Evolutionary conservation across 2,888 invertebrate species (phyloP).

Genomic region (Atrina japonica): DNA sequence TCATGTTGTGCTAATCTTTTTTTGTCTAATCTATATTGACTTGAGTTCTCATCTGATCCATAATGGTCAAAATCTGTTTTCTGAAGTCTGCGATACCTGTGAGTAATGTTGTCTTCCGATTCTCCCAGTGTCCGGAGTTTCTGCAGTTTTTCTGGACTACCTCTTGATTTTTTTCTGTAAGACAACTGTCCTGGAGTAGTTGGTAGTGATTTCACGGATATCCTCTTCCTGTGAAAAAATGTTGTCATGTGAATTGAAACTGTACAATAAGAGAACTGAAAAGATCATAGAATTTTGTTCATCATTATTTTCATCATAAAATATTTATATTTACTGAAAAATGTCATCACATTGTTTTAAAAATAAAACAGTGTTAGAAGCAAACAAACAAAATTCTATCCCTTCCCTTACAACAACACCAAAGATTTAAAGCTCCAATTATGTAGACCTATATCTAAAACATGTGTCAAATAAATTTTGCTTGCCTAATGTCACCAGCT

Average conservation of each 20-base stretch:
- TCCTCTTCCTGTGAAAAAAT: slow-evolving; percentile 1
- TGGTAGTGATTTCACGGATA: slow-evolving; percentile 7
- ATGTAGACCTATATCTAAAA: too few relatives aligned
- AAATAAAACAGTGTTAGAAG: too few relatives aligned
- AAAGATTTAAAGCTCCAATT: too few relatives aligned
- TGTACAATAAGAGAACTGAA: too few relatives aligned
- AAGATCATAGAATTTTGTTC: too few relatives aligned
- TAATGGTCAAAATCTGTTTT: neutral
- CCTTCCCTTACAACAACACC: too few relatives aligned
- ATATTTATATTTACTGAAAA: neutral
- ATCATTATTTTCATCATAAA: too few relatives aligned
- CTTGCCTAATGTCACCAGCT: too few relatives aligned
- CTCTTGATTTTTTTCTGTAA: neutral
- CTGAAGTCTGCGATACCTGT: slow-evolving; percentile 36
- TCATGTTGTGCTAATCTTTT: neutral
- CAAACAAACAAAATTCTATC: too few relatives aligned
- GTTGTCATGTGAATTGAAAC: slow-evolving; percentile 27
- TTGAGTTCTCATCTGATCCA: too few relatives aligned
- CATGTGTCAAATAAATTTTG: too few relatives aligned
- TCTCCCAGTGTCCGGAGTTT: slow-evolving; percentile 27
- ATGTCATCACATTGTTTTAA: too few relatives aligned
- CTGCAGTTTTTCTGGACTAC: neutral
- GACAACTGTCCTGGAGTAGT: neutral
- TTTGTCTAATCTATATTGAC: neutral
- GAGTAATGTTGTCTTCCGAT: slow-evolving; percentile 56